Evolutionary conservation across 2,888 invertebrate species (phyloP).

Genomic region (Choreutis nemorana): DNA sequence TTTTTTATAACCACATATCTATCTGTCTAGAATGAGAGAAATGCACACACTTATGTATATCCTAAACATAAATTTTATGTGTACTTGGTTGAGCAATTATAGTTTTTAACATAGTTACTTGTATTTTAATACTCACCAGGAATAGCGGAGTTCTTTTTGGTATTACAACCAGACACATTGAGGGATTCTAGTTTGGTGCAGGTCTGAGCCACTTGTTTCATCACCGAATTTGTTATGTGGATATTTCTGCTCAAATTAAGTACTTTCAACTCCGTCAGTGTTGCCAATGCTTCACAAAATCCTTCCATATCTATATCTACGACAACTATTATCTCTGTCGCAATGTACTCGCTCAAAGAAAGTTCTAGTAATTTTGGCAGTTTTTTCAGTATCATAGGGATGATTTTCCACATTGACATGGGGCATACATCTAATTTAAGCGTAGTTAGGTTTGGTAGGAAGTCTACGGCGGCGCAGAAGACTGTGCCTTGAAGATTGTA

Average conservation of each 20-base stretch:
- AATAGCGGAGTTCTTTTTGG: constrained; percentile 23
- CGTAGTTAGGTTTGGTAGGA: constrained; percentile 29
- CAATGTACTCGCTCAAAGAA: constrained; percentile 43
- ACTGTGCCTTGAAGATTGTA: constrained; percentile 48
- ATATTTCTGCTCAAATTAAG: constrained; percentile 51
- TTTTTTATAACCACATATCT: too few relatives aligned
- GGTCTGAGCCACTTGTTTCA: constrained; percentile 51
- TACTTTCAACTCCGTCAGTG: constrained; percentile 43
- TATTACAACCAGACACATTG: constrained; percentile 52
- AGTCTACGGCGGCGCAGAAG: constrained; percentile 34
- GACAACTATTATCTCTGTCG: constrained; percentile 20
- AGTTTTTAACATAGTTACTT: too few relatives aligned
- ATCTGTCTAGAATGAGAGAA: too few relatives aligned
- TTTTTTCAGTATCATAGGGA: constrained; percentile 38
- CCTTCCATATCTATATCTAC: constrained; percentile 25
- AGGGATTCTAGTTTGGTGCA: constrained; percentile 50
- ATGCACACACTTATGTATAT: too few relatives aligned
- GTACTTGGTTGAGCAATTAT: too few relatives aligned
- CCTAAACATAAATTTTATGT: too few relatives aligned
- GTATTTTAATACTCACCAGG: constrained; percentile 22
- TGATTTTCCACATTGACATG: constrained; percentile 40
- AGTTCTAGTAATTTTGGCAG: constrained; percentile 38
- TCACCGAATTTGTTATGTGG: constrained; percentile 56
- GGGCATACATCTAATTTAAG: constrained; percentile 43
- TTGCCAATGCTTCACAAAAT: constrained; percentile 38